Conservation (phyloP, 2,888 invertebrate genomes). For the Periphyllus acericola region DNA sequence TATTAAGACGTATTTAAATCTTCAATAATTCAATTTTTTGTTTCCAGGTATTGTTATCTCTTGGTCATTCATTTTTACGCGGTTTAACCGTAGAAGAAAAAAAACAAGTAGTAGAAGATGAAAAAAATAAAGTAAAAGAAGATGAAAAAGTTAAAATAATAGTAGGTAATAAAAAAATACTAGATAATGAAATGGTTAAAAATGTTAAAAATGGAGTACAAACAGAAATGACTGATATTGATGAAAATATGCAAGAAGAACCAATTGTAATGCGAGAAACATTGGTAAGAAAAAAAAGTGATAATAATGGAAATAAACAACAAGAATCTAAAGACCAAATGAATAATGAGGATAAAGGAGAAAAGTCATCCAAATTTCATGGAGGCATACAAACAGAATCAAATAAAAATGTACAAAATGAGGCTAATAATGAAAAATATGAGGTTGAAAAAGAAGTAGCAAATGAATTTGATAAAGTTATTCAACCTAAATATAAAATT, state of each 20-base stretch:
- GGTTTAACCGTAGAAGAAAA: background rate
- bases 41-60: constrained; percentile 30
- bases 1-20: background rate
- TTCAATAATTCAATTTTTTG: background rate
- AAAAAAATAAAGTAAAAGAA: background rate
- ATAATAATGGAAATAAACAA: background rate
- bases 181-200: background rate
- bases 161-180: background rate
- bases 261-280: background rate
- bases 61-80: constrained; percentile 28
- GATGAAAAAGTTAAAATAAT: background rate
- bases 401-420: background rate
- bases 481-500: background rate
- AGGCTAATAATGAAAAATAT: background rate
- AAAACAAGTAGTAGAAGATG: background rate
- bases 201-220: background rate
- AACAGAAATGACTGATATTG: no score
- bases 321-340: background rate
- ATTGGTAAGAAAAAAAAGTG: background rate
- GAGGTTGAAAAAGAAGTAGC: no score
- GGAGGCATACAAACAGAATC: background rate
- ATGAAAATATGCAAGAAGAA: background rate
- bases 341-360: background rate
- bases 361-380: background rate
- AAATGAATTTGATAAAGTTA: no score